Evolutionary conservation across 2,888 invertebrate species (phyloP).

Genomic region (Eilema caniola): DNA sequence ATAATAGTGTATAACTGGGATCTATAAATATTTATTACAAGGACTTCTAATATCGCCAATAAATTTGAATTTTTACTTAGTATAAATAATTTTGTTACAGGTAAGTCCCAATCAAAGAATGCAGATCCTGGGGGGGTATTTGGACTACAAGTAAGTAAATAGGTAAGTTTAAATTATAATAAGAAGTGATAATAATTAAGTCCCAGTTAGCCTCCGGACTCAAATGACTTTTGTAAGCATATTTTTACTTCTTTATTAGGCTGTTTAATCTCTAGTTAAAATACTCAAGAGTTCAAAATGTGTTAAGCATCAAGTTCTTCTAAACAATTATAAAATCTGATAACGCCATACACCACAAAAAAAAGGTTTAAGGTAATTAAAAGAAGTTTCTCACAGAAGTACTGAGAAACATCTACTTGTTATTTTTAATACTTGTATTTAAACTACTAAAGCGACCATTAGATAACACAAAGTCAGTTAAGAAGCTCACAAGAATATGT

Average conservation of each 20-base stretch:
- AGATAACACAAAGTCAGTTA: conserved; percentile 27
- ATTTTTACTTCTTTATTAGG: not conserved
- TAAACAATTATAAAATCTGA: conserved; percentile 44
- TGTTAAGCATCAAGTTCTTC: conserved; percentile 33
- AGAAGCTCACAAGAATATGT: conserved; percentile 31
- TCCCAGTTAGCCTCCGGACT: not conserved
- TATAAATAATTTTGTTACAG: conserved; percentile 34
- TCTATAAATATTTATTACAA: too few relatives aligned
- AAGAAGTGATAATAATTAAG: too few relatives aligned
- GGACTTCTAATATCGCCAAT: too few relatives aligned
- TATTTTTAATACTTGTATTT: conserved; percentile 55
- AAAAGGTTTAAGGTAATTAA: conserved; percentile 51
- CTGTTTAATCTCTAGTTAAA: not conserved
- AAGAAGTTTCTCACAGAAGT: conserved; percentile 60
- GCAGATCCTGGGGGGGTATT: not conserved
- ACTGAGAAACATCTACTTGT: conserved; percentile 54
- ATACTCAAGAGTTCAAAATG: not conserved
- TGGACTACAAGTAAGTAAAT: not conserved
- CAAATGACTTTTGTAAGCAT: not conserved
- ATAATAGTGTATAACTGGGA: too few relatives aligned
- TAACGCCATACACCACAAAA: conserved; percentile 43
- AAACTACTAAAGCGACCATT: conserved; percentile 49
- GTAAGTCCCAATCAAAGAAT: conserved; percentile 25
- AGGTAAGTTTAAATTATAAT: not conserved
- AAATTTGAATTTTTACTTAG: too few relatives aligned